These are phyloP conservation scores for Thermophis baileyi DNA, from an alignment of 2,113 vertebrate species.

Conservation along the genomic window DNA sequence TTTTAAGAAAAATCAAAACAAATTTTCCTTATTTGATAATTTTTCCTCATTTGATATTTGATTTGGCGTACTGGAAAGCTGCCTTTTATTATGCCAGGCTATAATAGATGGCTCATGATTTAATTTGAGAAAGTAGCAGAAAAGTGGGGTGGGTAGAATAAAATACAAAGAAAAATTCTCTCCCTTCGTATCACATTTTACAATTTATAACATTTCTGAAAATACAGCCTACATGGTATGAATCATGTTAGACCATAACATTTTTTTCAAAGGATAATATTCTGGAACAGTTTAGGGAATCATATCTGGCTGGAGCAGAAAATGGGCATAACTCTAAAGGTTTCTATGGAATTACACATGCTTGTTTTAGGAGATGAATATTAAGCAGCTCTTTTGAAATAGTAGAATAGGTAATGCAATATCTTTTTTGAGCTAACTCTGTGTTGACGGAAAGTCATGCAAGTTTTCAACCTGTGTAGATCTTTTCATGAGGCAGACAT, in stretches of 20 bases:
- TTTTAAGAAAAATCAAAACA: constrained; percentile 20
- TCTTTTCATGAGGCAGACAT: constrained; percentile 4
- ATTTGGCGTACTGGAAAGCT: constrained; percentile 30
- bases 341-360: background rate
- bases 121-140: constrained; percentile 46
- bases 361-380: background rate
- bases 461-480: constrained; percentile 14
- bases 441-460: constrained; percentile 2
- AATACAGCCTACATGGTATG: background rate
- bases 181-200: constrained; percentile 34
- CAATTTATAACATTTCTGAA: constrained; percentile 36
- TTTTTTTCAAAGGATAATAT: constrained; percentile 15
- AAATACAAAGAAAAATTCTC: constrained; percentile 46
- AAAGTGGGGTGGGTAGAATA: constrained; percentile 20
- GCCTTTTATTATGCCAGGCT: constrained; percentile 49
- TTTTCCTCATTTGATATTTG: constrained; percentile 44
- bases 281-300: background rate
- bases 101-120: constrained; percentile 65
- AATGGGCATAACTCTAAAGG: background rate
- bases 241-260: constrained; percentile 28
- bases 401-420: constrained; percentile 15
- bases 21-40: constrained; percentile 43
- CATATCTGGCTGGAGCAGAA: constrained; percentile 10
- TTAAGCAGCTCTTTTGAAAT: constrained; percentile 10
- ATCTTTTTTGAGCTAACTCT: constrained; percentile 9